phyloP scores from a whole-genome alignment of 2,113 vertebrate species.

The Dicerorhinus sumatrensis region DNA sequence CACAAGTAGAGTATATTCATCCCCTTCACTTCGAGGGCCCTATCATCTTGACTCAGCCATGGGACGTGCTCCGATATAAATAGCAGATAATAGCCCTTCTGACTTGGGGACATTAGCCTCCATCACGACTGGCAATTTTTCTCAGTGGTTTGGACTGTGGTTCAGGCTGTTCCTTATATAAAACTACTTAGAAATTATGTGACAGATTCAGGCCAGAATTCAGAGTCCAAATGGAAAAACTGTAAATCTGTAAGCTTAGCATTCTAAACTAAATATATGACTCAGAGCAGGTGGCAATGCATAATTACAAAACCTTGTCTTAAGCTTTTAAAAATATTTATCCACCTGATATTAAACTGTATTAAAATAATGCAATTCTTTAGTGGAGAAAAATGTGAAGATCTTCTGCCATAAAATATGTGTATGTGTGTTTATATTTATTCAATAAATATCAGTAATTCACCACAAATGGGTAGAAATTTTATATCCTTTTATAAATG shows the following conservation, averaged over 20 bases:
- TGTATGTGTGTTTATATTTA: neutral
- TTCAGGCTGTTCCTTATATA: slow-evolving; percentile 1
- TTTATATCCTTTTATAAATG: neutral
- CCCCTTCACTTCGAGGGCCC: neutral
- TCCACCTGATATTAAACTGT: neutral
- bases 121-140: neutral
- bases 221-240: neutral
- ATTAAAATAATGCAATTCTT: slow-evolving; percentile 47
- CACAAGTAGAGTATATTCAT: neutral
- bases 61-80: neutral
- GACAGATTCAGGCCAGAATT: slow-evolving; percentile 69
- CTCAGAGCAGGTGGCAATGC: slow-evolving; percentile 61
- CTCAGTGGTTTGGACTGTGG: neutral
- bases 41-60: neutral
- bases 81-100: neutral
- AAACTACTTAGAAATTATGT: slow-evolving; percentile 59
- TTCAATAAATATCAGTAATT: neutral
- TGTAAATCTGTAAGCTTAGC: neutral
- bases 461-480: neutral
- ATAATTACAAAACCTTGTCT: slow-evolving; percentile 19
- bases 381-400: neutral
- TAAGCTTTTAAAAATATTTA: slow-evolving; percentile 29
- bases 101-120: neutral
- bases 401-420: neutral
- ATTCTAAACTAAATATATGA: slow-evolving; percentile 41